Conservation (phyloP, 2,113 vertebrate species). For the Ranitomeya imitator region DNA sequence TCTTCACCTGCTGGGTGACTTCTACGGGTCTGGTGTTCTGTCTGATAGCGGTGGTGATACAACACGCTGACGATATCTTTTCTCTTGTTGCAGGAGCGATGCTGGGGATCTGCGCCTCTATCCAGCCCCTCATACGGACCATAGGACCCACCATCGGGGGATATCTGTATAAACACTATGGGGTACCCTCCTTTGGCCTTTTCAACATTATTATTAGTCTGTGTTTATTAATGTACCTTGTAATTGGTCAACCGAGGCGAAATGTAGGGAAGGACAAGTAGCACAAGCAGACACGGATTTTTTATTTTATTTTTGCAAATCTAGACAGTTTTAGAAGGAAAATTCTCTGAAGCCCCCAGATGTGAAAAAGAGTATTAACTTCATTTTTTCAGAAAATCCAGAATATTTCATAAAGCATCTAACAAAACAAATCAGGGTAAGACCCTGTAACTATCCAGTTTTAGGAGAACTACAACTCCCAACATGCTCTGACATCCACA, state of each 20-base stretch:
- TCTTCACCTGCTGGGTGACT: neutral
- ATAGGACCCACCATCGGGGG: conserved; percentile 86
- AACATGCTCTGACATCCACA: neutral
- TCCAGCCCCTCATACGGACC: conserved; percentile 82
- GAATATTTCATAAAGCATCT: too few relatives aligned
- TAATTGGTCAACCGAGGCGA: conserved; percentile 63
- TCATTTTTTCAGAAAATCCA: too few relatives aligned
- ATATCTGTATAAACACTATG: conserved; percentile 82
- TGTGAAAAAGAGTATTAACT: too few relatives aligned
- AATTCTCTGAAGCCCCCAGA: neutral
- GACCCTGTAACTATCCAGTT: neutral
- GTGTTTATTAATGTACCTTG: conserved; percentile 73
- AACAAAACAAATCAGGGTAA: too few relatives aligned
- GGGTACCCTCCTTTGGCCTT: conserved; percentile 81
- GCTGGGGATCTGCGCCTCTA: conserved; percentile 86
- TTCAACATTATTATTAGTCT: conserved; percentile 78
- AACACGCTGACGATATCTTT: neutral
- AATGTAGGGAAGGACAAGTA: conserved; percentile 60
- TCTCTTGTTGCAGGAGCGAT: conserved; percentile 80
- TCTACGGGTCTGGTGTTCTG: neutral
- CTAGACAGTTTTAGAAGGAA: neutral
- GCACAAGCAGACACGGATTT: neutral
- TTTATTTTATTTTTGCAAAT: neutral
- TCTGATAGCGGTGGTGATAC: too few relatives aligned
- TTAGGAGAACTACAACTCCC: neutral